Conservation (phyloP, 2,797 vertebrate genomes). For the Pseudochaenichthys georgianus region DNA sequence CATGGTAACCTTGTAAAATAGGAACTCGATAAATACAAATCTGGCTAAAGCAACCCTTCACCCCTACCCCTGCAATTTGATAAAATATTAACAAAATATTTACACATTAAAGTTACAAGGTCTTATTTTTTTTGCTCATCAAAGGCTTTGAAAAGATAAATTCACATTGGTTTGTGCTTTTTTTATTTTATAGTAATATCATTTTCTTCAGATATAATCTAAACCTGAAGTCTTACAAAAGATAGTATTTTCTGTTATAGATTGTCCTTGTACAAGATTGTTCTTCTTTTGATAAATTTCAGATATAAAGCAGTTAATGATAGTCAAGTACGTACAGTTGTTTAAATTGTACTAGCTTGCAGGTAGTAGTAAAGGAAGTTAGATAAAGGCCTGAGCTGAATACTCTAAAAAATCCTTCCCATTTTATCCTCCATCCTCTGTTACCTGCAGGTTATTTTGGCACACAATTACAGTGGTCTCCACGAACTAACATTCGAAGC, state of each 20-base stretch:
- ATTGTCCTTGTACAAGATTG: slow-evolving; percentile 82
- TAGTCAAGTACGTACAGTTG: slow-evolving; percentile 59
- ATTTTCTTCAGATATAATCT: slow-evolving; percentile 64
- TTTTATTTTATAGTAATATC: slow-evolving; percentile 57
- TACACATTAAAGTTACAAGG: slow-evolving; percentile 68
- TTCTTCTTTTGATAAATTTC: slow-evolving; percentile 62
- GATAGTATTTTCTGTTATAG: slow-evolving; percentile 72
- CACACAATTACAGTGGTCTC: slow-evolving; percentile 43
- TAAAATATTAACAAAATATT: slow-evolving; percentile 77
- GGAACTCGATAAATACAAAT: slow-evolving; percentile 52
- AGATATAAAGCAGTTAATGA: slow-evolving; percentile 68
- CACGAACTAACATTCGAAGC: slow-evolving; percentile 13
- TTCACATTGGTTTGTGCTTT: slow-evolving; percentile 74
- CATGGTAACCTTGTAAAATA: slow-evolving; percentile 44
- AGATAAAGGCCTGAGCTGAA: slow-evolving; percentile 35
- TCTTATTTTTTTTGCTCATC: slow-evolving; percentile 43
- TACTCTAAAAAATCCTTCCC: slow-evolving; percentile 22
- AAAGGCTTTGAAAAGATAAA: slow-evolving; percentile 72
- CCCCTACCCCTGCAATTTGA: slow-evolving; percentile 46
- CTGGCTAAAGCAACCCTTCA: slow-evolving; percentile 42
- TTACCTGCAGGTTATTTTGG: slow-evolving; percentile 49
- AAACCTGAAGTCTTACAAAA: slow-evolving; percentile 78
- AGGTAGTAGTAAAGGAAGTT: slow-evolving; percentile 38
- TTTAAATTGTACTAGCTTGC: slow-evolving; percentile 38
- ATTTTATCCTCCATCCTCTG: slow-evolving; percentile 16